Base-by-base conservation (phyloP, 2,113 vertebrate genomes). In the Semnopithecus entellus region DNA sequence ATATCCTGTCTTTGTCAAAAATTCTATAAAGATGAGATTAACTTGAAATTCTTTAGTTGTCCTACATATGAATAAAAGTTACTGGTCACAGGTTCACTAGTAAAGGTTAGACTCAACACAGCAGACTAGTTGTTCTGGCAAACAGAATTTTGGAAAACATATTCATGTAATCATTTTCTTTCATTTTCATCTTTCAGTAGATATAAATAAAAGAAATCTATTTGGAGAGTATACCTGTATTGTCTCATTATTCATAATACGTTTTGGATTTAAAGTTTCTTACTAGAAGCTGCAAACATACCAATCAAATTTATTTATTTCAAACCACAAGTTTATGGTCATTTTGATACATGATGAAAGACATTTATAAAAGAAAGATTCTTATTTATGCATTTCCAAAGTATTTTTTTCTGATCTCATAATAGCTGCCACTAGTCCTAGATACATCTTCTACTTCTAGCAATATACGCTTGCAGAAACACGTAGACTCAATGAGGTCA, bases 241-340 rank as follows among this genome's bases (percentile, higher is more conserved):
- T 79, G 78, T 94, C 25, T 79, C 80, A 82, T 78, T 90, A 66
- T 68, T 92, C 48, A 72, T 16, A 91, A 6, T 48, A 72, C 75
- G 55, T 81, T 95, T 95, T 66, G n/a, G 7, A 81, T 75, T 92
- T 89, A 52, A 66, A 75, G 25, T 84, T 94, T 93, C 59, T 90
- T 94, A 59, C 8, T 68, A 55, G 27, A 57, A 85, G 2, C 75
- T 88, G 20, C 30, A 90, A 78, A 78, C 32, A 66, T 45, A 82
- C 59, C 82, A 94, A 50, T 91, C 68, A 78, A 11, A 92, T 89
- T 96, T 52, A 72, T 97, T 85, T 87, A 84, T 86, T 94, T 81
- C 59, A 76, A 38, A 76, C 10, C 50, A 25, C 38, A 70, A 55
- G 27, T 70, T 45, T 81, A n/a, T 70, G 11, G 55, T 84, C 30